A percentile compares a stretch with the other conserved stretches of the same genome.
phyloP scores from a whole-genome alignment of 2,113 vertebrate species.

The Tragulus kanchil region DNA sequence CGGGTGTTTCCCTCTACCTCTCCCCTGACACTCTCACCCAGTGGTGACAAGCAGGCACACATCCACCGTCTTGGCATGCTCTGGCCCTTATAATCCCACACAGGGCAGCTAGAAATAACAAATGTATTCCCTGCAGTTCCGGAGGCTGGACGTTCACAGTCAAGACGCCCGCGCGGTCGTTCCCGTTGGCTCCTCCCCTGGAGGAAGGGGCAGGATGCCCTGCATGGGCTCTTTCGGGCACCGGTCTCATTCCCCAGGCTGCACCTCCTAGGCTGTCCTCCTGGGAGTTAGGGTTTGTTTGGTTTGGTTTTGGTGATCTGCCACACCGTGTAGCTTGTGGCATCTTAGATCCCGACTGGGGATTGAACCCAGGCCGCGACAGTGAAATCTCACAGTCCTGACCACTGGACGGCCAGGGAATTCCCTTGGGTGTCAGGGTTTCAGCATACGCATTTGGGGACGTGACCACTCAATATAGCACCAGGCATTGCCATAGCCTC shows the following conservation, averaged over 20 bases:
- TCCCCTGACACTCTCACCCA: fast-evolving
- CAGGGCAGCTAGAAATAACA: fast-evolving
- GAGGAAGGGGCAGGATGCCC: not conserved
- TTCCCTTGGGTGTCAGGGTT: not conserved
- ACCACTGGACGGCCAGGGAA: not conserved
- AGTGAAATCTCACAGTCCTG: no score
- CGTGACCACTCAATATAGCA: fast-evolving
- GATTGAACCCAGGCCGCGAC: not conserved
- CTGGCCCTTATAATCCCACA: fast-evolving
- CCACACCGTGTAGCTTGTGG: fast-evolving
- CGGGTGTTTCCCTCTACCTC: fast-evolving
- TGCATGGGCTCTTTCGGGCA: not conserved
- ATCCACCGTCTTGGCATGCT: fast-evolving
- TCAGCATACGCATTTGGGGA: not conserved
- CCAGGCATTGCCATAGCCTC: not conserved
- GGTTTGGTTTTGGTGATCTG: not conserved
- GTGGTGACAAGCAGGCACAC: fast-evolving
- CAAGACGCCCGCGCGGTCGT: fast-evolving
- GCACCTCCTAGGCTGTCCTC: fast-evolving
- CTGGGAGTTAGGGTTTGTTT: not conserved
- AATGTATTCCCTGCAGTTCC: fast-evolving
- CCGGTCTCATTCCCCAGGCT: no score
- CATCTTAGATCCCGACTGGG: not conserved
- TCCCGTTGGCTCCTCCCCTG: fast-evolving
- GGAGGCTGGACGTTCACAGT: not conserved